Evolutionary conservation across 2,113 vertebrate genomes (phyloP), one percentile per base, ranked within the genome.

Genomic region (Chauna torquata): DNA sequence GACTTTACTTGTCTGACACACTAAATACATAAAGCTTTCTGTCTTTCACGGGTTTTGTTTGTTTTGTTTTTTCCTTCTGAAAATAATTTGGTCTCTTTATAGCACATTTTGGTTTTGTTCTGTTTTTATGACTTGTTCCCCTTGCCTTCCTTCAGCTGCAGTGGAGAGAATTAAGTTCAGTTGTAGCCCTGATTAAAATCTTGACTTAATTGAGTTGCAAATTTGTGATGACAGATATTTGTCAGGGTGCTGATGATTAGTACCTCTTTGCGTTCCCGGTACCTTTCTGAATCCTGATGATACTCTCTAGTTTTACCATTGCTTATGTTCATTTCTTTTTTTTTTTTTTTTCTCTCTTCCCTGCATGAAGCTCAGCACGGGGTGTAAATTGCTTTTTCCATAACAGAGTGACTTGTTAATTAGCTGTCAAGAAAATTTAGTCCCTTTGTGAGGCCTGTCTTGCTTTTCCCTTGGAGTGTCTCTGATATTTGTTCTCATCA

Each of bases 151-250:
- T 85, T 91, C 78, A 77, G 70, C 77, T 69, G 81, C 75, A 70
- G 11, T 74, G 44, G 71, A 85, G n/a, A 66, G 44, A 95, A 95
- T 93, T 76, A 85, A 94, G 45, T 93, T n/a, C 82, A 95, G 66
- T 87, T 90, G 82, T 76, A 88, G 62, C n/a, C 70, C 62, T 72
- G 75, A 88, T 95, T 91, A 88, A 88, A 96, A 92, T 93, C 75
- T 94, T 74, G 36, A 27, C 36, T 85, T 93, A 94, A 95, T 12
- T 93, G 78, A 95, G 82, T 85, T 93, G 75, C 84, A 93, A 95
- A 95, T 96, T 95, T 59, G 58, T 59, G 82, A 32, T 93, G 96
- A 95, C 92, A 92, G 72, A 28, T 69, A 65, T 16, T 95, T 90
- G 90, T 90, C 78, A 82, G 75, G 25, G 45, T 82, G 90, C 87